Evolutionary conservation across 2,888 invertebrate genomes (phyloP), one percentile per base, ranked within the genome.

Genomic region (Lasioglossum marginatum): DNA sequence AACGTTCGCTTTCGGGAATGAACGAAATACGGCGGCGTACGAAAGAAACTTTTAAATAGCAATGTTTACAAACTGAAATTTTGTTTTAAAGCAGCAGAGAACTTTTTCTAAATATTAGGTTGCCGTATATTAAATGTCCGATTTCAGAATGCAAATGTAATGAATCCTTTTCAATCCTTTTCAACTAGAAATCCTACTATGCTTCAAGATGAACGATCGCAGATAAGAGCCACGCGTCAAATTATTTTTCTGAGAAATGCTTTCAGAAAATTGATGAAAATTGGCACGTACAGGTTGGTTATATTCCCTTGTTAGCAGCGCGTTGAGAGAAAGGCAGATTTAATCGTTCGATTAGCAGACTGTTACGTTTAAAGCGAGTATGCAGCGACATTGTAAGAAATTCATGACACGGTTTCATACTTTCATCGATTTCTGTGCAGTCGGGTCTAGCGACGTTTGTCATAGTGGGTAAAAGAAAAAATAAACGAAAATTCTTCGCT

Each of bases 401-500:
- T 70, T 37, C 37, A 40, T 40, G 71, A 31, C 37, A 52, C 6
- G n/a, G 57, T 57, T 48, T 40, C 27, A 71, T 48, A 75, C n/a
- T 60, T 78, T 63, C 78, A 74, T 78, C 74, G 77, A 31, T 34
- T 19, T 52, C 48, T 27, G 63, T n/a, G 79, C 23, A 43, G n/a
- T 19, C 40, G 68, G 60, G 73, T 52, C 63, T 52, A 19, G 78
- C 70, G 73, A 71, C 83, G 74, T 82, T 77, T 77, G 77, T 63
- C 73, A 66, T 57, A 45, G 31, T 19, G 57, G 48, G 34, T 52
- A 60, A 43, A 60, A 37, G 74, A 81, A 82, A 78, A 85, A 81
- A 82, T 75, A 85, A 79, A 79, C 74, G 84, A 86, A 90, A 85
- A 85, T 89, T 76, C 84, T 45, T 45, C 72, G 72, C 78, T 81